Percentiles rank a stretch among this genome's conserved stretches.
Conservation (phyloP, 2,797 vertebrate genomes). For the Dicrostonyx torquatus region DNA sequence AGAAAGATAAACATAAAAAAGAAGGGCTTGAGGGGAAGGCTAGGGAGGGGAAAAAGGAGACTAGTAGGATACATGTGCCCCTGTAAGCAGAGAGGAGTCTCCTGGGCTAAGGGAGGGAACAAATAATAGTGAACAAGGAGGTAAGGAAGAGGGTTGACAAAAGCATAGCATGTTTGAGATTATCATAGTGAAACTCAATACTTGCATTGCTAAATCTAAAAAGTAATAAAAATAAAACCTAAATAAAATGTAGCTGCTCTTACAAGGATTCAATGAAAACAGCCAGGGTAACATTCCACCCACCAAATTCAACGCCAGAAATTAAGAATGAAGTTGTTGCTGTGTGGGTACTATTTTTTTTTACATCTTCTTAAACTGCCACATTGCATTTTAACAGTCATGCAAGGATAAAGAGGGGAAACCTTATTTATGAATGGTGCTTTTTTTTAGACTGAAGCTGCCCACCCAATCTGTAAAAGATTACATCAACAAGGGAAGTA, state of each 20-base stretch:
- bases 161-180: background rate
- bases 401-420: background rate
- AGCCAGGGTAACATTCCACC: background rate
- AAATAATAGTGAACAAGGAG: background rate
- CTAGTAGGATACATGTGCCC: background rate
- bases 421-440: background rate
- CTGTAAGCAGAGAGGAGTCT: background rate
- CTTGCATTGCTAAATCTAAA: background rate
- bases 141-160: background rate
- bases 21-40: background rate
- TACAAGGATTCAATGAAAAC: background rate
- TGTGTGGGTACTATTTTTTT: constrained; percentile 3
- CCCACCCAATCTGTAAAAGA: background rate
- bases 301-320: background rate
- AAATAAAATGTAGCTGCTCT: background rate
- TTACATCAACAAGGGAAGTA: background rate
- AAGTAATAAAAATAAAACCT: background rate
- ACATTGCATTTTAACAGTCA: background rate
- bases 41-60: no score
- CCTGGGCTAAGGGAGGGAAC: background rate
- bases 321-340: background rate
- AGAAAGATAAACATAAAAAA: background rate
- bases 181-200: background rate
- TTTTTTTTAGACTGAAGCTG: background rate
- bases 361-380: background rate